phyloP scores from a whole-genome alignment of 2,797 vertebrate genomes.

The Tokudaia muenninki region DNA sequence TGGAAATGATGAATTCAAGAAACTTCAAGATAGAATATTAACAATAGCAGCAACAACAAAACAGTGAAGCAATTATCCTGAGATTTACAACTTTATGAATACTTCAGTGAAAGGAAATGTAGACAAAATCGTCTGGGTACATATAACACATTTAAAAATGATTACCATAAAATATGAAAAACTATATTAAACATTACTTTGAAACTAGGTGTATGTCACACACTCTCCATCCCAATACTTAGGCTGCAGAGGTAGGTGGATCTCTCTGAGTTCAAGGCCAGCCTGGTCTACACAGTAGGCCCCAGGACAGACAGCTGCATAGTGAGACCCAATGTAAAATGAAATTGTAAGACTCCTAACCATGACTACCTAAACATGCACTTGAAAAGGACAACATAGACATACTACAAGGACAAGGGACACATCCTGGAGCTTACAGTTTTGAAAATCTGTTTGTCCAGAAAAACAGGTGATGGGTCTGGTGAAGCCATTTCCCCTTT shows the following conservation, averaged over 20 bases:
- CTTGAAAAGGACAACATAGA: neutral
- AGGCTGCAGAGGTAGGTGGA: neutral
- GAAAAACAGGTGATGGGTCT: neutral
- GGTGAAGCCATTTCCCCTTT: neutral
- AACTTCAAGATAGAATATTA: neutral
- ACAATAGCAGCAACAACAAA: neutral
- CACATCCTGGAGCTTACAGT: neutral
- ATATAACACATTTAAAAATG: neutral
- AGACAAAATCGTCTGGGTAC: neutral
- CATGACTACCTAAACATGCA: neutral
- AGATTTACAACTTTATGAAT: conserved; percentile 26
- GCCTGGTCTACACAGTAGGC: neutral
- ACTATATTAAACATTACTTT: neutral
- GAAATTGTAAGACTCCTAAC: neutral
- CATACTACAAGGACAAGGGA: neutral
- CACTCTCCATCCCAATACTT: neutral
- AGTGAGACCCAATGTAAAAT: neutral
- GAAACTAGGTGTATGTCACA: neutral
- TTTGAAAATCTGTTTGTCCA: neutral
- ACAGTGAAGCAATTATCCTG: conserved; percentile 8
- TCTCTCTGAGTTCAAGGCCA: neutral
- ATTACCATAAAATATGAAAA: neutral
- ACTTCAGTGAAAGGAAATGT: neutral
- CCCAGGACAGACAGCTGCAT: neutral
- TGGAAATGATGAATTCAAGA: neutral